Evolutionary conservation across 2,797 vertebrate species (phyloP).

Genomic region (Kryptopterus vitreolus): DNA sequence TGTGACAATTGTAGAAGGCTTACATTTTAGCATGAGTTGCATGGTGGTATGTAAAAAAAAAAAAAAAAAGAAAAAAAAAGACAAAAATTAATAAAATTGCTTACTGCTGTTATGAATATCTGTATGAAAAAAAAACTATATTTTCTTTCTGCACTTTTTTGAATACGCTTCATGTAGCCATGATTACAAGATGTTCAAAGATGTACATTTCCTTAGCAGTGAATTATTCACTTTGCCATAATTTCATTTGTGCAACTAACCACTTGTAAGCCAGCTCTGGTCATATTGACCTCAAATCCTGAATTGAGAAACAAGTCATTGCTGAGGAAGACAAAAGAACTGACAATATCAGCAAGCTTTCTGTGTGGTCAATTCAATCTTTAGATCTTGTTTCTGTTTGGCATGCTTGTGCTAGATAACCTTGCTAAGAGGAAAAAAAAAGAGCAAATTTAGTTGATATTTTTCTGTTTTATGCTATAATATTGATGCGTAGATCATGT

Average conservation of each 20-base stretch:
- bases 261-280: conserved; percentile 75
- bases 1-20: conserved; percentile 51
- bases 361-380: conserved; percentile 68
- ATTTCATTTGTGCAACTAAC: conserved; percentile 60
- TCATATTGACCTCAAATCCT: conserved; percentile 79
- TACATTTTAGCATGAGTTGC: conserved; percentile 83
- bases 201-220: conserved; percentile 67
- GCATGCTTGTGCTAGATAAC: conserved; percentile 80
- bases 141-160: conserved; percentile 83
- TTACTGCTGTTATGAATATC: conserved; percentile 75
- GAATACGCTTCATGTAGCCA: conserved; percentile 79
- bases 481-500: conserved; percentile 73
- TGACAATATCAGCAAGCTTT: conserved; percentile 66
- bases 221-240: conserved; percentile 70
- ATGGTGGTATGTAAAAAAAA: conserved; percentile 69
- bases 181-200: conserved; percentile 67
- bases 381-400: conserved; percentile 77
- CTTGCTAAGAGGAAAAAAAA: conserved; percentile 64
- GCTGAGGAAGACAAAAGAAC: conserved; percentile 28
- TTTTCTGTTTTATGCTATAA: conserved; percentile 73
- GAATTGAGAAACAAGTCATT: conserved; percentile 15
- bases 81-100: conserved; percentile 42
- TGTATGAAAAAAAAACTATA: conserved; percentile 63
- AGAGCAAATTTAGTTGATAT: conserved; percentile 67
- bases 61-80: no score